A percentile compares a stretch with the other conserved stretches of the same genome.
Evolutionary conservation across 1,140 invertebrate species (phyloP).

Genomic region (Armadillidium nasatum): DNA sequence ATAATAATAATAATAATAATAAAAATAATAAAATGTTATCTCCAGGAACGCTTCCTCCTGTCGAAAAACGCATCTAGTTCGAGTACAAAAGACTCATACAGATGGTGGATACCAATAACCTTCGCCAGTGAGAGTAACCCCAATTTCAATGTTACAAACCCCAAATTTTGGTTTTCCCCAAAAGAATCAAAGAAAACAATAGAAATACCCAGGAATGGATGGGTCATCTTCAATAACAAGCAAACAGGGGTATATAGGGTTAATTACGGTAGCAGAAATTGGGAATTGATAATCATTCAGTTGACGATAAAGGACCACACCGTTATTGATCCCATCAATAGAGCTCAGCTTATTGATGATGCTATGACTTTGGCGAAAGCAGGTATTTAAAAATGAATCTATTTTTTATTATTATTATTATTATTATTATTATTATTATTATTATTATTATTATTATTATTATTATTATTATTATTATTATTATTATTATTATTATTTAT

Average conservation of each 20-base stretch:
- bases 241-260: constrained; percentile 54
- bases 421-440: no score
- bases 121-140: constrained; percentile 31
- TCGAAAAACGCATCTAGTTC: neutral
- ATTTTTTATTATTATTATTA: no score
- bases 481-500: no score
- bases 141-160: constrained; percentile 36
- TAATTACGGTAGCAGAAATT: constrained; percentile 56
- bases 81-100: constrained; percentile 21
- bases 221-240: constrained; percentile 43
- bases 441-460: no score
- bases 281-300: constrained; percentile 51
- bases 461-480: no score
- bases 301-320: constrained; percentile 46
- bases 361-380: constrained; percentile 74
- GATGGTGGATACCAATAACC: constrained; percentile 42
- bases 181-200: constrained; percentile 31
- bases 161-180: constrained; percentile 36
- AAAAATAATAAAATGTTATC: no score
- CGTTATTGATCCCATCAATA: constrained; percentile 52
- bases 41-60: no score
- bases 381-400: constrained; percentile 46
- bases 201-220: constrained; percentile 33
- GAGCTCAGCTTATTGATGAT: constrained; percentile 71
- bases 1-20: no score